Percentiles rank a stretch among this genome's conserved stretches.
phyloP scores from a whole-genome alignment of 2,888 invertebrate species.

The Lasioglossum morio region DNA sequence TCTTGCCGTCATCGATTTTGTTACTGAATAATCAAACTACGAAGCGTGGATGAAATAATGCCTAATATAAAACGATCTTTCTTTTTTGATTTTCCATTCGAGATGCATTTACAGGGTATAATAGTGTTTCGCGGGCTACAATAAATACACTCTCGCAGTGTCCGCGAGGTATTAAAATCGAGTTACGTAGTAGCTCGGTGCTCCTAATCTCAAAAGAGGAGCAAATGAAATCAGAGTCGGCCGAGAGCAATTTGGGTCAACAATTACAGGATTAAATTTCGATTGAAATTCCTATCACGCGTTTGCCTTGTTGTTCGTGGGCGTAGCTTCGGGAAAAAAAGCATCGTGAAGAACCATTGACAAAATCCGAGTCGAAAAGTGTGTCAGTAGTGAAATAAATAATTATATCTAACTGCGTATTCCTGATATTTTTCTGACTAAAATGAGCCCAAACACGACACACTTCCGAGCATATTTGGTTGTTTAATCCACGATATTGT shows the following conservation, averaged over 20 bases:
- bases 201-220: not conserved
- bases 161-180: not conserved
- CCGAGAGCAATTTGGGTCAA: not conserved
- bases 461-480: not conserved
- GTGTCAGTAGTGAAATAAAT: too few relatives aligned
- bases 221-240: not conserved
- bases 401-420: not conserved
- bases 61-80: not conserved
- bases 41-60: not conserved
- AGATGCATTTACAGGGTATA: not conserved
- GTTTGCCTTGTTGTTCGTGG: not conserved
- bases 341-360: not conserved
- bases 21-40: not conserved
- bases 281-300: not conserved
- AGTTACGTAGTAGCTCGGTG: not conserved
- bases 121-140: not conserved
- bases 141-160: not conserved
- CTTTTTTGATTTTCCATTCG: not conserved
- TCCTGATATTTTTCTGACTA: not conserved
- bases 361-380: not conserved
- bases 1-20: not conserved
- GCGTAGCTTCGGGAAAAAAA: not conserved
- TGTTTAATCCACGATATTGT: not conserved
- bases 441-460: not conserved
- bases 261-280: constrained; percentile 1